These are phyloP conservation scores for Callorhinus ursinus DNA, from an alignment of 2,113 vertebrate species.

Conservation along the genomic window DNA sequence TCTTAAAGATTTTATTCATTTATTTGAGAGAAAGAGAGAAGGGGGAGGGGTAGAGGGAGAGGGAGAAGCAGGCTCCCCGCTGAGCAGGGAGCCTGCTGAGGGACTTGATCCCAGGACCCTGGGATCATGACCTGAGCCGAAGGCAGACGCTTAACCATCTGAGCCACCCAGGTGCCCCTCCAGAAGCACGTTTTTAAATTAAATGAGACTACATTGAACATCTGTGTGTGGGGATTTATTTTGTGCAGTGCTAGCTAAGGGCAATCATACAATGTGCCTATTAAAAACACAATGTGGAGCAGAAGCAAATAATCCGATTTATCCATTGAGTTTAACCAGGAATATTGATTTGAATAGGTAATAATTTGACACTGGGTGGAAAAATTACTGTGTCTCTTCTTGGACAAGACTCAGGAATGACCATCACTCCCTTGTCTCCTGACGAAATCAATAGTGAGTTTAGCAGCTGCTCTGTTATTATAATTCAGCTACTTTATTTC, in stretches of 20 bases:
- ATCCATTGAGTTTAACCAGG: background rate
- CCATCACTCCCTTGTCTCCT: background rate
- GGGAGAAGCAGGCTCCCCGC: background rate
- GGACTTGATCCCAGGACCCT: background rate
- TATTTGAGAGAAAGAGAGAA: background rate
- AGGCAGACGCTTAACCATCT: background rate
- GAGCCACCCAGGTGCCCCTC: background rate
- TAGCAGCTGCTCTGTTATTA: background rate
- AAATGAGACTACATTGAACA: background rate
- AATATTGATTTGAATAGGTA: background rate
- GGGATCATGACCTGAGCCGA: background rate
- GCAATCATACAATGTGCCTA: background rate
- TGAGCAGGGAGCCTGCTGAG: background rate
- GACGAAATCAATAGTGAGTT: background rate
- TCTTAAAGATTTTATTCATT: background rate
- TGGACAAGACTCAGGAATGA: background rate
- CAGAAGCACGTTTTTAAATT: background rate
- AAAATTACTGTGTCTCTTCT: background rate
- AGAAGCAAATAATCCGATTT: background rate
- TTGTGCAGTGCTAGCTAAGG: background rate
- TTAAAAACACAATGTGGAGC: background rate
- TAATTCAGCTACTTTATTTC: conserved; percentile 52
- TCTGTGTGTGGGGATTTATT: background rate
- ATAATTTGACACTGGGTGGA: background rate
- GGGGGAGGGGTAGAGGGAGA: background rate